phyloP scores from a whole-genome alignment of 2,888 invertebrate genomes.

The Sturmia bella region DNA sequence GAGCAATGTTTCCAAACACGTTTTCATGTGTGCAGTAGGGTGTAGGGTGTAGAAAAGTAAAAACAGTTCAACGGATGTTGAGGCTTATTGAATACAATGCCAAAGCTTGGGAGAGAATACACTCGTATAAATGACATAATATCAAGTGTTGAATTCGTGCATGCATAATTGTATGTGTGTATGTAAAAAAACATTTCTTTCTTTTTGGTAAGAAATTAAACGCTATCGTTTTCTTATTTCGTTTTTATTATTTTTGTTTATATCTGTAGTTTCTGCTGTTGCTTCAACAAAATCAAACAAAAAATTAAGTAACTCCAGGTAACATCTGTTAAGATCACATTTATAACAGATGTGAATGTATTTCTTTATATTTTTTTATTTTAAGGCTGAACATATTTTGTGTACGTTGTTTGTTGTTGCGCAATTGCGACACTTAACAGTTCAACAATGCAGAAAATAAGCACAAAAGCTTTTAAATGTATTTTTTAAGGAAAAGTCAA shows the following conservation, averaged over 20 bases:
- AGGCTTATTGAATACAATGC: slow-evolving; percentile 21
- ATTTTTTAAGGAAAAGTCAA: slow-evolving; percentile 7
- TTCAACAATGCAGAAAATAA: slow-evolving; percentile 52
- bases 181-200: neutral
- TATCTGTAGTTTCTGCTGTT: slow-evolving; percentile 10
- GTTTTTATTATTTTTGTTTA: slow-evolving; percentile 8
- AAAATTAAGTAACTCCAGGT: slow-evolving; percentile 30
- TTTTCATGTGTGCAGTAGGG: slow-evolving; percentile 32
- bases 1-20: neutral
- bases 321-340: slow-evolving; percentile 28
- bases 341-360: too few relatives aligned
- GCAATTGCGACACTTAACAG: slow-evolving; percentile 65
- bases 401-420: slow-evolving; percentile 52
- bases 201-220: neutral
- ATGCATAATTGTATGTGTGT: slow-evolving; percentile 4
- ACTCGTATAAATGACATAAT: slow-evolving; percentile 31
- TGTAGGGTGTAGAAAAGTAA: neutral
- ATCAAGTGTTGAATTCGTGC: neutral
- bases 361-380: neutral
- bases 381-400: slow-evolving; percentile 34
- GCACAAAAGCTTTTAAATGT: slow-evolving; percentile 34
- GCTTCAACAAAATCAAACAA: slow-evolving; percentile 28
- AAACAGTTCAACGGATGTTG: slow-evolving; percentile 33
- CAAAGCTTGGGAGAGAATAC: slow-evolving; percentile 18
- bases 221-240: slow-evolving; percentile 12